phyloP scores from a whole-genome alignment of 2,888 invertebrate species.

The Pecten maximus region DNA sequence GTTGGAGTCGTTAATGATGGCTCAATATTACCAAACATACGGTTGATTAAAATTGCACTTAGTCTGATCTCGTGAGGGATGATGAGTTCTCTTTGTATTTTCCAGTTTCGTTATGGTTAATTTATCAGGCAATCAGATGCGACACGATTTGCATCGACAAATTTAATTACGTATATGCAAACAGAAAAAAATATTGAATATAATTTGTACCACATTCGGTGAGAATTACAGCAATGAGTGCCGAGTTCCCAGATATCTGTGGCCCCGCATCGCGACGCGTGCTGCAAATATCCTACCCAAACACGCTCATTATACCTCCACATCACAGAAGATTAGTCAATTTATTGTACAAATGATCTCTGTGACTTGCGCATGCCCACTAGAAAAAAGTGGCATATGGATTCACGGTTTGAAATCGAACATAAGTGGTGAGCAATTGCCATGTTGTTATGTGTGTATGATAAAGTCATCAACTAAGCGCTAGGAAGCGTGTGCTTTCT shows the following conservation, averaged over 20 bases:
- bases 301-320: conserved; percentile 22
- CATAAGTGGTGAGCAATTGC: conserved; percentile 35
- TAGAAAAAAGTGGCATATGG: conserved; percentile 45
- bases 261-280: conserved; percentile 23
- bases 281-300: conserved; percentile 19
- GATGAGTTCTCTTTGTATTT: conserved; percentile 20
- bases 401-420: conserved; percentile 37
- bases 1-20: background rate
- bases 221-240: conserved; percentile 6
- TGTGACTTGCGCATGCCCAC: conserved; percentile 27
- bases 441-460: conserved; percentile 39
- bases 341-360: conserved; percentile 34
- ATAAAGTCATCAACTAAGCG: conserved; percentile 35
- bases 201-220: conserved; percentile 22
- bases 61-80: background rate
- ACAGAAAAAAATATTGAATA: conserved; percentile 21
- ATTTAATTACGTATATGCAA: conserved; percentile 35
- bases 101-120: conserved; percentile 22
- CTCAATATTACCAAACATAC: background rate
- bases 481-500: conserved; percentile 15
- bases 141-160: conserved; percentile 8
- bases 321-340: conserved; percentile 40
- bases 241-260: background rate
- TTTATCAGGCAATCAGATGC: conserved; percentile 23
- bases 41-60: conserved; percentile 10